These are phyloP conservation scores for Dolichoris vasculosae DNA, from an alignment of 1,140 invertebrate genomes.

Conservation along the genomic window DNA sequence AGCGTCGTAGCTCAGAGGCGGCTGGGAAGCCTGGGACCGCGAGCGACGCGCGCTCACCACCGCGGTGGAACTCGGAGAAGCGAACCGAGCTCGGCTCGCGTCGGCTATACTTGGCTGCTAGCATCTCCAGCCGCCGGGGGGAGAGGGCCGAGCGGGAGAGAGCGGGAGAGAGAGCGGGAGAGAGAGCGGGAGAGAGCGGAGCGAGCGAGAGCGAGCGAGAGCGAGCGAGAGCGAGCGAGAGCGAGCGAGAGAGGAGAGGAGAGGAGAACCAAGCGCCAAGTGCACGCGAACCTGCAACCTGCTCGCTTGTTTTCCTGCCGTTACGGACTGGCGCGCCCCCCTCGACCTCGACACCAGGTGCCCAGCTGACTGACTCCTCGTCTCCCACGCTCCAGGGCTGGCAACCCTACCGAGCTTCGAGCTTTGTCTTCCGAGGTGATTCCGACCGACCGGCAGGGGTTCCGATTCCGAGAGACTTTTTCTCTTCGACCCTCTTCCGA, in stretches of 20 bases:
- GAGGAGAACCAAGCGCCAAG: not conserved
- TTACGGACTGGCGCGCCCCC: not conserved
- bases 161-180: not conserved
- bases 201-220: too few relatives aligned
- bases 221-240: not conserved
- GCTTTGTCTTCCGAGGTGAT: too few relatives aligned
- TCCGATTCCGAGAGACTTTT: too few relatives aligned
- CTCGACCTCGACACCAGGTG: not conserved
- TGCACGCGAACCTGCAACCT: conserved; percentile 34
- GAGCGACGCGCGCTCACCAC: conserved; percentile 1
- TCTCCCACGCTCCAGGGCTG: not conserved
- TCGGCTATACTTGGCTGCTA: not conserved
- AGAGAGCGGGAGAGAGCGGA: not conserved
- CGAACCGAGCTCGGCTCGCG: not conserved
- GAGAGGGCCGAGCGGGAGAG: too few relatives aligned
- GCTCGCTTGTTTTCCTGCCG: conserved; percentile 25
- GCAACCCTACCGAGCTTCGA: not conserved
- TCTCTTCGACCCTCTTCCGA: too few relatives aligned
- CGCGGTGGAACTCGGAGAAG: not conserved
- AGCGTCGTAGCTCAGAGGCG: not conserved
- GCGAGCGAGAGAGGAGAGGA: not conserved
- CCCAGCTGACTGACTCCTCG: not conserved
- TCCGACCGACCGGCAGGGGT: too few relatives aligned
- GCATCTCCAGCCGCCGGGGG: not conserved
- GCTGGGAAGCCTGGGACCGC: not conserved